These are phyloP conservation scores for Cyaniris semiargus DNA, from an alignment of 2,888 invertebrate species.

Conservation along the genomic window DNA sequence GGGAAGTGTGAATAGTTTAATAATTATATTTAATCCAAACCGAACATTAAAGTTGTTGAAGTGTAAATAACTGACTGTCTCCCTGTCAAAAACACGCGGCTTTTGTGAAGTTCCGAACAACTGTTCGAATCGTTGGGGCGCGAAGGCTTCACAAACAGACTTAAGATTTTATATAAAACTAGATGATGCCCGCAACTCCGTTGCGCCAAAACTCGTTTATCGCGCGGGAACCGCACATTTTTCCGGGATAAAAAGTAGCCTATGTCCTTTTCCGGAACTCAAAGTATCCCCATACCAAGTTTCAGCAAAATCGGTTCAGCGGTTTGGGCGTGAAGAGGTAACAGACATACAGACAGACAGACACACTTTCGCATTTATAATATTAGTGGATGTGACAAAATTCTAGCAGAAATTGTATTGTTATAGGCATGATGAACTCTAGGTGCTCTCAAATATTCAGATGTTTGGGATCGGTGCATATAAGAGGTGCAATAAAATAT, in stretches of 20 bases:
- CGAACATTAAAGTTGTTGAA: neutral
- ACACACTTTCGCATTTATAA: no score
- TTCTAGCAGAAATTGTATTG: neutral
- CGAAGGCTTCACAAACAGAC: constrained; percentile 18
- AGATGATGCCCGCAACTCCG: no score
- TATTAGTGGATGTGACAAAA: neutral
- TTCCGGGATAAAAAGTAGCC: no score
- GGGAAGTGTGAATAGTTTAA: neutral
- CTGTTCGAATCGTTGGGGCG: constrained; percentile 16
- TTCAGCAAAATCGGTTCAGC: no score
- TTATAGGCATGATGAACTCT: neutral
- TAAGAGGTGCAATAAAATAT: no score
- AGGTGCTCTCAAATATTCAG: neutral
- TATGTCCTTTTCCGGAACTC: no score
- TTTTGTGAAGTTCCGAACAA: constrained; percentile 21
- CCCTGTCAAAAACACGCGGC: constrained; percentile 25
- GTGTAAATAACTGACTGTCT: neutral
- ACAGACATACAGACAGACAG: no score
- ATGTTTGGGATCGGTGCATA: no score
- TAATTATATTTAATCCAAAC: neutral
- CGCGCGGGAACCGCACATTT: no score
- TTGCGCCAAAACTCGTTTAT: no score
- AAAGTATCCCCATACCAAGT: no score
- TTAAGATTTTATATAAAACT: constrained; percentile 8
- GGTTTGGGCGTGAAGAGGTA: no score